Evolutionary conservation across 2,113 vertebrate species (phyloP).

Genomic region (Pitta sordida): DNA sequence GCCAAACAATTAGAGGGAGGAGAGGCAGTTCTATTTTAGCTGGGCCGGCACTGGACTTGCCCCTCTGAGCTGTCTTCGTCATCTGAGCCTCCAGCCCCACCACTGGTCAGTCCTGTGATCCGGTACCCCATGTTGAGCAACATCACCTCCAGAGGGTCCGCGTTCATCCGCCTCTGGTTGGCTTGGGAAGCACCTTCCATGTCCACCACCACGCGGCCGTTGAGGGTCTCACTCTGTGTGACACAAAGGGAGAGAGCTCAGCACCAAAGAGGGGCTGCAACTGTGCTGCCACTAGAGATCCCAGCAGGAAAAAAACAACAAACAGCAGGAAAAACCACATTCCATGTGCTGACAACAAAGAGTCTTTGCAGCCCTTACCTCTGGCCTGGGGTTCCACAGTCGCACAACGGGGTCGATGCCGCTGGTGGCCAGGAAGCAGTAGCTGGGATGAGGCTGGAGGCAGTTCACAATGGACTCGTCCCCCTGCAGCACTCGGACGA

Average conservation of each 20-base stretch:
- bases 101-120: slow-evolving; percentile 92
- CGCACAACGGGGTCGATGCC: slow-evolving; percentile 96
- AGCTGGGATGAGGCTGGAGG: slow-evolving; percentile 95
- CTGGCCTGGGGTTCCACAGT: slow-evolving; percentile 94
- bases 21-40: slow-evolving; percentile 79
- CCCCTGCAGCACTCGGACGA: slow-evolving; percentile 93
- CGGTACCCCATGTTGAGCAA: slow-evolving; percentile 98
- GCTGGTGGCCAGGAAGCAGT: slow-evolving; percentile 96
- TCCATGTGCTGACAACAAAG: accelerated
- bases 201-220: slow-evolving; percentile 91
- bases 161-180: slow-evolving; percentile 97
- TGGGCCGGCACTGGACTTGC: slow-evolving; percentile 96
- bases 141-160: slow-evolving; percentile 96
- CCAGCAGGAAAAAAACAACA: accelerated
- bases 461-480: slow-evolving; percentile 99
- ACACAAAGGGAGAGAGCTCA: not conserved
- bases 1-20: slow-evolving; percentile 61
- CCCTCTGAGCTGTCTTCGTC: slow-evolving; percentile 95
- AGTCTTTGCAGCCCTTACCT: slow-evolving; percentile 71
- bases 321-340: accelerated
- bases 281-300: not conserved
- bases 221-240: slow-evolving; percentile 85
- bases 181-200: slow-evolving; percentile 97
- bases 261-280: not conserved
- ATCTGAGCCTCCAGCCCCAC: slow-evolving; percentile 86